Evolutionary conservation across 2,888 invertebrate genomes (phyloP), one percentile per base, ranked within the genome.

Genomic region (Sycophila texana): DNA sequence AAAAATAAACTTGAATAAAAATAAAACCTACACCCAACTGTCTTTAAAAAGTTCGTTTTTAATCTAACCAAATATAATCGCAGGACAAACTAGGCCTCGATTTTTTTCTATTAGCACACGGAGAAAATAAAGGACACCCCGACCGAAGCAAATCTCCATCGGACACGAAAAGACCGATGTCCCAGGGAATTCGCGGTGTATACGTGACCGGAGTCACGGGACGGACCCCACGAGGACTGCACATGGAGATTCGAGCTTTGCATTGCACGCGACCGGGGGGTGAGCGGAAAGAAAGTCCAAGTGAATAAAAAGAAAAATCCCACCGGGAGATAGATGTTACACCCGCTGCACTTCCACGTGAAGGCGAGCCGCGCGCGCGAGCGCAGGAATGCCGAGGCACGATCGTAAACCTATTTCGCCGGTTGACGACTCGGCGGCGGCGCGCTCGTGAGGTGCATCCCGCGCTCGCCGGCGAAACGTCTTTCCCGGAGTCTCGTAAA

Each of bases 361-460:
- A 18, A 12, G 18, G 13, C 13, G 10, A 63, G 63, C 63, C 18
- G 39, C 4, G 10, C 53, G 16, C n/a, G 14, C 39, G 5, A 13
- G 14, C 5, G 14, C 39, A 61, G 74, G 53, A 74, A 74, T 78
- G 53, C 65, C n/a, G 53, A 57, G 51, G 49, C 57, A 47, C 61
- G 68, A 63, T 78, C 74, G 74, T 78, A 78, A 78, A 78, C 78
- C 78, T 78, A 78, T 78, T 78, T 78, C 58, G 57, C 55, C 26
- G 49, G 63, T 51, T 61, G 68, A 65, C 61, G 61, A 72, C 67
- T 57, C 55, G 20, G 20, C 22, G 72, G 39, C 39, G 39, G 26
- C 39, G 39, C 10, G 39, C 51, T 57, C 68, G 74, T 74, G 78
- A 74, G 63, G 70, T 51, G 78, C 68, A 79, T 74, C 63, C 58